phyloP scores from a whole-genome alignment of 2,797 vertebrate species.

The Sebastes oblongus region DNA sequence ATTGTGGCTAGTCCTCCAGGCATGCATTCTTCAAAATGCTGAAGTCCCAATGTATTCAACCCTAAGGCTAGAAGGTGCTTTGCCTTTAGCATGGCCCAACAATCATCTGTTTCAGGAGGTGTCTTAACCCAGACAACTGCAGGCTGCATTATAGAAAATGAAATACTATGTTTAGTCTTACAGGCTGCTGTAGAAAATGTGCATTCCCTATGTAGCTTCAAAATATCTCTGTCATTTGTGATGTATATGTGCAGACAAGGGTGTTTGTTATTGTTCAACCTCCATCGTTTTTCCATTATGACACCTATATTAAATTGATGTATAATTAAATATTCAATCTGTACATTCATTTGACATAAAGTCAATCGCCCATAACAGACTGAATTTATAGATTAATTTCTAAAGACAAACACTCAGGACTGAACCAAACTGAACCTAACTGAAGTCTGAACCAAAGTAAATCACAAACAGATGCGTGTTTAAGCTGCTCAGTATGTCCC shows the following conservation, averaged over 20 bases:
- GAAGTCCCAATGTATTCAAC: neutral
- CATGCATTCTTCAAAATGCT: conserved; percentile 2
- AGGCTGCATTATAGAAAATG: neutral
- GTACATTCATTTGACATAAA: neutral
- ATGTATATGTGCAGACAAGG: too few species aligned
- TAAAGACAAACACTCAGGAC: neutral
- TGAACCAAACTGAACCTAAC: too few species aligned
- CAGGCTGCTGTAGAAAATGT: neutral
- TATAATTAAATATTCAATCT: neutral
- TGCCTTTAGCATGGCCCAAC: conserved; percentile 9
- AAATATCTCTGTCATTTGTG: neutral
- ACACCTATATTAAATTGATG: too few species aligned
- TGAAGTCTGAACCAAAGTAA: neutral
- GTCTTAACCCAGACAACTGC: neutral
- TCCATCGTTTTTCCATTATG: neutral
- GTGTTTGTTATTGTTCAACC: neutral
- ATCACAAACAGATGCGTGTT: neutral
- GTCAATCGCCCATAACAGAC: neutral
- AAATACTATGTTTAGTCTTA: neutral
- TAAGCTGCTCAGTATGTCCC: neutral
- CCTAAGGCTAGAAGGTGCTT: conserved; percentile 1
- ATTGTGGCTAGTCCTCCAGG: neutral
- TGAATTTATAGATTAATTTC: neutral
- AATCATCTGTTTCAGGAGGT: neutral
- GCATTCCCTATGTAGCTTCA: neutral